Base-by-base conservation (phyloP, 2,113 vertebrate genomes). In the Cebidichthys violaceus region DNA sequence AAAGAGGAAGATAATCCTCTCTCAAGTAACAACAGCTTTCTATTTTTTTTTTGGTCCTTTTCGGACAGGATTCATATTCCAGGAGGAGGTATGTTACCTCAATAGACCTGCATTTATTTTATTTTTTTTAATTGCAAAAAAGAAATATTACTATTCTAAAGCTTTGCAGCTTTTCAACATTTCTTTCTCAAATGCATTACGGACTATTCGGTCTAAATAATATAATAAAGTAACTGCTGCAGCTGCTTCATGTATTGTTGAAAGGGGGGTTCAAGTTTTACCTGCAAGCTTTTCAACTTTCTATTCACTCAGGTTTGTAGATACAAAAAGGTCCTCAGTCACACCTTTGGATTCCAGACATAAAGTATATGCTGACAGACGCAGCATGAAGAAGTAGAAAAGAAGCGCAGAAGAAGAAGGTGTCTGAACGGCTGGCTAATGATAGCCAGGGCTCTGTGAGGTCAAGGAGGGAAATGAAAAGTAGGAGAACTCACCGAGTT, bases 211-310 rank as follows among this genome's bases (percentile, higher is more conserved):
- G 43, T 45, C 43, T 45, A 39, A 39, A 39, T 39, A 39, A 39
- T 39, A 4, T 9, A 35, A 35, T 11, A 45, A 45, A 13, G 13
- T 45, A 17, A 24, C 64, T 33, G 9, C 33, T 33, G 18, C 29
- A 69, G 55, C 35, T 64, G 45, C 55, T 79, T 59, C 7, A 17
- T 27, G 15, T 50, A 24, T 35, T 20, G 29, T 39, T 66, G n/a
- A 54, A 52, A 41, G 20, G 6, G 15, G 27, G 22, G 9, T 43
- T 57, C 18, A 73, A 62, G 67, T 62, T 77, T 77, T 29, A 77
- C 24, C 47, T 3, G 8, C 18, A 1, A 50, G 55, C 39, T 45
- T 37, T 73, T 73, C 29, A 69, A n/a, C 62, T 24, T 39, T 43
- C 27, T 47, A 61, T 74, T 74, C 70, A 62, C 68, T 17, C 22